Conservation (phyloP, 2,113 vertebrate species). For the Glaucomys volans region DNA sequence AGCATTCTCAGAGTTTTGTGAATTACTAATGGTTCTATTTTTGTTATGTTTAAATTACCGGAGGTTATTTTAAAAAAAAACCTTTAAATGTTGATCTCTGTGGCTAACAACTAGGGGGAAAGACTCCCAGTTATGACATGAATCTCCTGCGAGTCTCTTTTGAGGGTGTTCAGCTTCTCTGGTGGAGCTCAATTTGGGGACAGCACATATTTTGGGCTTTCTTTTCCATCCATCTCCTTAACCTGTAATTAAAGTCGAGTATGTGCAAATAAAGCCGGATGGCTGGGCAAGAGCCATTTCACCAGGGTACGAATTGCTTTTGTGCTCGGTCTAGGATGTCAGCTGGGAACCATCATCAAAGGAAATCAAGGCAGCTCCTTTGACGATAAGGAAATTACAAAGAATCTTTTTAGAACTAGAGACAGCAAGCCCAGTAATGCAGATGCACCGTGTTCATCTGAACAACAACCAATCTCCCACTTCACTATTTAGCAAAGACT, state of each 20-base stretch:
- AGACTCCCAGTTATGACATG: neutral
- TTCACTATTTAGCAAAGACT: slow-evolving; percentile 57
- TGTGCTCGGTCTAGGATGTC: slow-evolving; percentile 59
- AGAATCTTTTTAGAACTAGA: slow-evolving; percentile 49
- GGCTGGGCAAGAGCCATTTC: slow-evolving; percentile 29
- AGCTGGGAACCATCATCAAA: slow-evolving; percentile 55
- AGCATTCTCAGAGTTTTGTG: slow-evolving; percentile 44
- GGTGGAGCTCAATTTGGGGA: neutral
- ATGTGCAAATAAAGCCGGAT: neutral
- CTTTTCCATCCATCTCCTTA: neutral
- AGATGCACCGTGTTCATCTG: neutral
- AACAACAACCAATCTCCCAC: slow-evolving; percentile 52
- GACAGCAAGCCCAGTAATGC: slow-evolving; percentile 43
- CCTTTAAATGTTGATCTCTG: neutral
- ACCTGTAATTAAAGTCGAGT: slow-evolving; percentile 40
- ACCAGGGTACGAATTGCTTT: slow-evolving; percentile 21
- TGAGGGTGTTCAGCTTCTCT: neutral
- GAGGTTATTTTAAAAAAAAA: neutral
- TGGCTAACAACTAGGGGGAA: neutral
- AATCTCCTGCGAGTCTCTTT: neutral
- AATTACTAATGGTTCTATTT: slow-evolving; percentile 57
- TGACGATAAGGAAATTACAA: slow-evolving; percentile 60
- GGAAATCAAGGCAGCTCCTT: slow-evolving; percentile 54
- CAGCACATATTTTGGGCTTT: slow-evolving; percentile 20
- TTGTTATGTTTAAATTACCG: slow-evolving; percentile 38